Conservation (phyloP, 2,797 vertebrate genomes). For the Emydoidea blandingii region DNA sequence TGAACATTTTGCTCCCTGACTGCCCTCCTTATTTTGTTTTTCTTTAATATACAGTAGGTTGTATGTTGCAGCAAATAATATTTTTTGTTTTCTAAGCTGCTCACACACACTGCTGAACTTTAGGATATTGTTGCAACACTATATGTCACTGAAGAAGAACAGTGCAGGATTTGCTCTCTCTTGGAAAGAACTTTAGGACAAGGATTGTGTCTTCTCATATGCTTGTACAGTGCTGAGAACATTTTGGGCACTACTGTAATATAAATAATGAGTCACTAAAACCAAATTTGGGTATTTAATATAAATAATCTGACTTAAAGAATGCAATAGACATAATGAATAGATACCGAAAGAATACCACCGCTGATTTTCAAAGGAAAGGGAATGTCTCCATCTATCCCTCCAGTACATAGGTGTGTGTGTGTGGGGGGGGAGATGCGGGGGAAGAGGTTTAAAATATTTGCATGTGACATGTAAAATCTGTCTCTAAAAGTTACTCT, state of each 20-base stretch:
- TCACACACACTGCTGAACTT: neutral
- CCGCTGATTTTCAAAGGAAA: neutral
- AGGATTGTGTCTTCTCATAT: neutral
- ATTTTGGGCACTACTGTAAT: neutral
- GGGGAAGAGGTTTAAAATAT: neutral
- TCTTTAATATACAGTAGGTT: neutral
- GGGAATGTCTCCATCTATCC: neutral
- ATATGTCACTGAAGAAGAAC: neutral
- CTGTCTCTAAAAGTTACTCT: neutral
- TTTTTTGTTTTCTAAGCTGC: neutral
- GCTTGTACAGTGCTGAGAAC: neutral
- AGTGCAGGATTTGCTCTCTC: neutral
- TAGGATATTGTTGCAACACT: neutral
- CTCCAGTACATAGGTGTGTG: neutral
- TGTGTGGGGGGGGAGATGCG: fast-evolving
- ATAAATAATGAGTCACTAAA: neutral
- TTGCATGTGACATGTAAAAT: neutral
- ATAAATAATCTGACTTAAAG: neutral
- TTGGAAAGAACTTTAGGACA: neutral
- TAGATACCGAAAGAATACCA: neutral
- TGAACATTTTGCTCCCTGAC: neutral
- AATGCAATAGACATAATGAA: neutral
- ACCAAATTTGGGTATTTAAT: neutral
- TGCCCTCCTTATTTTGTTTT: neutral
- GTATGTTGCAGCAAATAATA: neutral